Evolutionary conservation across 2,113 vertebrate species (phyloP).

Genomic region (Lophura nycthemera): DNA sequence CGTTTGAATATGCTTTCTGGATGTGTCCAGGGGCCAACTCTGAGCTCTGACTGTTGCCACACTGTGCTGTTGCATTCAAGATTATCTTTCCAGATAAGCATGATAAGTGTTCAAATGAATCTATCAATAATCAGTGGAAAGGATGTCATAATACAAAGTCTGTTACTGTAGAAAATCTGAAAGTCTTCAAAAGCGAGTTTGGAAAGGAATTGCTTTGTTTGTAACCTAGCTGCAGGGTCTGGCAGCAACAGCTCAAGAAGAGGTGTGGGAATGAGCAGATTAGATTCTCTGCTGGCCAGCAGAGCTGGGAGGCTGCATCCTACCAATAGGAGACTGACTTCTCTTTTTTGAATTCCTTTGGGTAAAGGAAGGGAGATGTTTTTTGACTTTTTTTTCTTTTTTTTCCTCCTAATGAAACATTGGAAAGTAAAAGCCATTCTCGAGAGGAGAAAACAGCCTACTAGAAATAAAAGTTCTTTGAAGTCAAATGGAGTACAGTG

Average conservation of each 20-base stretch:
- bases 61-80: neutral
- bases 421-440: neutral
- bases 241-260: slow-evolving; percentile 10
- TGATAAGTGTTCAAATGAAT: slow-evolving; percentile 26
- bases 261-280: slow-evolving; percentile 39
- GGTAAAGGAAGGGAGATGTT: neutral
- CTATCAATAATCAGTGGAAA: slow-evolving; percentile 35
- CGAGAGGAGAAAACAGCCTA: accelerated
- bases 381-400: neutral
- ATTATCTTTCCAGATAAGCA: slow-evolving; percentile 23
- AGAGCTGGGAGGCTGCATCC: neutral
- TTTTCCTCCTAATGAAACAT: neutral
- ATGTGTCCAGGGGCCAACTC: neutral
- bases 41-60: neutral
- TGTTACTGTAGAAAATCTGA: slow-evolving; percentile 24
- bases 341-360: neutral
- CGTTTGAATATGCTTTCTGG: slow-evolving; percentile 4
- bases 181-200: slow-evolving; percentile 35
- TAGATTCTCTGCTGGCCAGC: slow-evolving; percentile 20
- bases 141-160: neutral
- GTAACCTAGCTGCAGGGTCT: slow-evolving; percentile 22
- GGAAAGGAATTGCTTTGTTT: slow-evolving; percentile 57
- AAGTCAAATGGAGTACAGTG: neutral
- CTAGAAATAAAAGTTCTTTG: slow-evolving; percentile 22
- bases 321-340: accelerated